Percentiles rank a stretch among this genome's conserved stretches.
Evolutionary conservation across 2,797 vertebrate species (phyloP).

Genomic region (Fratercula arctica): DNA sequence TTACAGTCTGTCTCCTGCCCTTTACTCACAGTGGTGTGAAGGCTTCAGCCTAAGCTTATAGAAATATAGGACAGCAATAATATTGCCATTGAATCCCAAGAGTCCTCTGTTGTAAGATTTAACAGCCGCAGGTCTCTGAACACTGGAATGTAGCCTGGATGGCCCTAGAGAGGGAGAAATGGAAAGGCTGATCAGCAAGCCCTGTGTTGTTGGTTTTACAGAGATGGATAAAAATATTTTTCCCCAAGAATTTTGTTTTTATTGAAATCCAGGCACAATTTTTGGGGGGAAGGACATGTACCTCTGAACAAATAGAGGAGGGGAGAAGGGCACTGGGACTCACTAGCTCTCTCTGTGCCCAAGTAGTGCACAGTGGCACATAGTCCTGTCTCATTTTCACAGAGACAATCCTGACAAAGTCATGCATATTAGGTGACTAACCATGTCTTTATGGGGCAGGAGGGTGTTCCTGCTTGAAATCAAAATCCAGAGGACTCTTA

Average conservation of each 20-base stretch:
- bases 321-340: neutral
- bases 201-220: neutral
- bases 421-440: neutral
- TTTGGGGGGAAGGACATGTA: fast-evolving
- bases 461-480: neutral
- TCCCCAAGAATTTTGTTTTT: neutral
- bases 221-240: neutral
- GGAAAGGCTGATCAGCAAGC: neutral
- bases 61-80: neutral
- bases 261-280: neutral
- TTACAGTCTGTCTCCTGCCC: constrained; percentile 27
- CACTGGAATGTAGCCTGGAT: neutral
- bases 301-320: neutral
- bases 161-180: neutral
- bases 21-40: constrained; percentile 16
- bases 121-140: neutral
- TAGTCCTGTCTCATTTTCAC: neutral
- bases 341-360: neutral
- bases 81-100: neutral
- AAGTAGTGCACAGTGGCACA: fast-evolving
- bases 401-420: neutral
- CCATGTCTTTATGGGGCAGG: neutral
- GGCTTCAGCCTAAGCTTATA: neutral
- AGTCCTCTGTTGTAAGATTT: neutral
- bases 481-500: neutral